Evolutionary conservation across 1,140 invertebrate genomes (phyloP).

Genomic region (Plectrocnemia conspersa): DNA sequence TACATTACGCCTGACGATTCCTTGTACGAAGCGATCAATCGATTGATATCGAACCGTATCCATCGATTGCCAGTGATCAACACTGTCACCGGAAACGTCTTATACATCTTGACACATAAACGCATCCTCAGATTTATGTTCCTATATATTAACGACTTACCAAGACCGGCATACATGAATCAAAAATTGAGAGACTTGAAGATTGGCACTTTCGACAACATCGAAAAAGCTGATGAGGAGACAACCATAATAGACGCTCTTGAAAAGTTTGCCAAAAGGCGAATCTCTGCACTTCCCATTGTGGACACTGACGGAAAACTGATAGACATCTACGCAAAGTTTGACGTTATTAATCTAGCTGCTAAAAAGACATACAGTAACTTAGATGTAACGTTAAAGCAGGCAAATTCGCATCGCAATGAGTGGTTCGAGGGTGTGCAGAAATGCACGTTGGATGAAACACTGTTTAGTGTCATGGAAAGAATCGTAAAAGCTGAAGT

Average conservation of each 20-base stretch:
- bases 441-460: constrained; percentile 88
- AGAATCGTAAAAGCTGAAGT: constrained; percentile 95
- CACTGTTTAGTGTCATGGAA: constrained; percentile 86
- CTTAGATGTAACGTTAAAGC: constrained; percentile 88
- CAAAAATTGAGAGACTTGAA: constrained; percentile 81
- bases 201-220: constrained; percentile 92
- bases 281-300: constrained; percentile 93
- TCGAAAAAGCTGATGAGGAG: constrained; percentile 87
- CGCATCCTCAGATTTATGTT: constrained; percentile 96
- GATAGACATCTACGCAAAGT: constrained; percentile 98
- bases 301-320: constrained; percentile 85
- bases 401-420: constrained; percentile 92
- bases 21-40: constrained; percentile 88
- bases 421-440: constrained; percentile 99
- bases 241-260: constrained; percentile 94
- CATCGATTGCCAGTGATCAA: constrained; percentile 97
- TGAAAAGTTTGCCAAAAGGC: constrained; percentile 91
- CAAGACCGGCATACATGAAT: constrained; percentile 86
- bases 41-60: constrained; percentile 87
- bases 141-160: constrained; percentile 94
- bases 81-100: constrained; percentile 90
- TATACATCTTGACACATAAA: constrained; percentile 98
- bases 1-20: constrained; percentile 84
- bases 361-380: constrained; percentile 99
- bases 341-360: constrained; percentile 98